Evolutionary conservation across 1,140 invertebrate genomes (phyloP).

Genomic region (Diuraphis noxia): DNA sequence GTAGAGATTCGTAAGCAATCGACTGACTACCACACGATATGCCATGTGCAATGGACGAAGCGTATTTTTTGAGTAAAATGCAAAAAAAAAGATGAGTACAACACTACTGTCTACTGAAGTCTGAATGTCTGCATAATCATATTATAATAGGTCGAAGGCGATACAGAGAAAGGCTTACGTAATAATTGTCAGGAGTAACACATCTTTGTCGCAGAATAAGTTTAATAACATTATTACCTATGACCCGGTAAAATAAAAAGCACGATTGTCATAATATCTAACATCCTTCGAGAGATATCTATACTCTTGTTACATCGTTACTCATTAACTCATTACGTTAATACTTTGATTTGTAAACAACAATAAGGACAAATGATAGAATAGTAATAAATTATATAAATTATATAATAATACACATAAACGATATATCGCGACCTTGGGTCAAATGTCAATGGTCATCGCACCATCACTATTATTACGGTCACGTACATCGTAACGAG

Average conservation of each 20-base stretch:
- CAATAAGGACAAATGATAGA: background rate
- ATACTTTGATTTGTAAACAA: background rate
- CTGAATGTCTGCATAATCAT: conserved; percentile 23
- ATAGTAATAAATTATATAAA: background rate
- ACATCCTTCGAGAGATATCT: background rate
- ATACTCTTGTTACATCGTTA: background rate
- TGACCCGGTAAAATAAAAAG: conserved; percentile 8
- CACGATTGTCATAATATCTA: background rate
- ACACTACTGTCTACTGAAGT: background rate
- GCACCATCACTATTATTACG: background rate
- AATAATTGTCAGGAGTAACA: background rate
- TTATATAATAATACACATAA: background rate
- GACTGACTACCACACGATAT: background rate
- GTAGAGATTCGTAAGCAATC: background rate
- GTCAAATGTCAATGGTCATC: background rate
- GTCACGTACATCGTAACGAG: background rate
- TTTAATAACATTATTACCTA: conserved; percentile 14
- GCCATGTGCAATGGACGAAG: background rate
- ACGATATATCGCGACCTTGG: background rate
- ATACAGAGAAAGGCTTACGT: conserved; percentile 1
- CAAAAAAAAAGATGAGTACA: background rate
- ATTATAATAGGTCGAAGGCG: background rate
- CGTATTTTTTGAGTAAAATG: background rate
- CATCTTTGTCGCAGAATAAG: background rate
- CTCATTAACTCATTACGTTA: background rate